Base-by-base conservation (phyloP, 2,113 vertebrate species). In the Antennarius striatus region DNA sequence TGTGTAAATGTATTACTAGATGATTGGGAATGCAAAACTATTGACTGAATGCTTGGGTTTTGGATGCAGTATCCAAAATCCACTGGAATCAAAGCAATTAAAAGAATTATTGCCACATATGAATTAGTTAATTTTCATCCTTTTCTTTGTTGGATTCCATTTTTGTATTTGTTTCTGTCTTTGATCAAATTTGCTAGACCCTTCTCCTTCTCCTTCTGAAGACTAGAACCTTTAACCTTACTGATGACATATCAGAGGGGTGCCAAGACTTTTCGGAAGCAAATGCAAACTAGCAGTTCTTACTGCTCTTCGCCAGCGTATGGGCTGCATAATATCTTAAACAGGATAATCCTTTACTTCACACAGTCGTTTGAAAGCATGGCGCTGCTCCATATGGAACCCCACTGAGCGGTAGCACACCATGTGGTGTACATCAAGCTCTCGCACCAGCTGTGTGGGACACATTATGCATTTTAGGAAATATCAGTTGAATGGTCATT, bases 331-430 rank as follows among this genome's bases (percentile, higher is more conserved):
- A 63, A 71, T 67, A 58, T 77, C 72, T 79, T 36, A 71, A 71
- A 81, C 70, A 77, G 54, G 66, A 77, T 81, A 63, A 79, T 83
- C 67, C 58, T 57, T 10, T 61, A 70, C 46, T 52, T 83, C 69
- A 45, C 75, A 56, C 56, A 52, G 48, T 64, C 12, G 52, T 11
- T 64, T 16, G 47, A 63, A 29, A 61, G 29, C 50, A 32, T 42
- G 49, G 59, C 70, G 10, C 52, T 63, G 50, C 62, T 63, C 54
- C 63, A 68, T 50, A 39, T 9, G 13, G 45, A n/a, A 17, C 64
- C 56, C 50, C 51, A 11, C 43, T 32, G 60, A 66, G 56, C 74
- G 36, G 70, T 22, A 22, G 22, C 22, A 22, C 22, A 9, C 3
- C 1, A 43, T 53, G 59, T 48, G 36, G 46, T 59, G 51, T 36